Evolutionary conservation across 2,113 vertebrate genomes (phyloP).

Genomic region (Montifringilla adamsi): DNA sequence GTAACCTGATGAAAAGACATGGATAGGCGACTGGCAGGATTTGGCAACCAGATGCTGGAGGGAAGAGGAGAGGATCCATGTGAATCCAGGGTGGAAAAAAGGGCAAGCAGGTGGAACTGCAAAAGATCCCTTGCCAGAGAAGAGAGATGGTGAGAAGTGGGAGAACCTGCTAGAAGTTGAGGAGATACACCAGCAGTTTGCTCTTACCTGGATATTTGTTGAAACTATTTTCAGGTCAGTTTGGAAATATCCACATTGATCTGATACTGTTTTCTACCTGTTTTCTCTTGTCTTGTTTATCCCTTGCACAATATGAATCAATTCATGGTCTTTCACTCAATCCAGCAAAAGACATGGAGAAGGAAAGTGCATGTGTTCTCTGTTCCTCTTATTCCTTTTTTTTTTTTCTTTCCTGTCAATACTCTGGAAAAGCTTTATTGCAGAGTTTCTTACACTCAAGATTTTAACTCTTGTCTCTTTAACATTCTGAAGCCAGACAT

Average conservation of each 20-base stretch:
- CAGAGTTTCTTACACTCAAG: background rate
- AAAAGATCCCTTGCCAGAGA: background rate
- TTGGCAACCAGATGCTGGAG: background rate
- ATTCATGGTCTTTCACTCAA: background rate
- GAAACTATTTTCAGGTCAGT: background rate
- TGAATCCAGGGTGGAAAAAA: background rate
- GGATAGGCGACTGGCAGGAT: background rate
- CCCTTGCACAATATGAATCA: background rate
- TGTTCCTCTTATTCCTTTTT: no score
- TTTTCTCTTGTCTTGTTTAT: background rate
- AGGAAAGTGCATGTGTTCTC: background rate
- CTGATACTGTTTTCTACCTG: background rate
- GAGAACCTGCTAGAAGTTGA: background rate
- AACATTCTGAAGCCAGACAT: slow-evolving; percentile 3
- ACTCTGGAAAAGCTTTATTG: background rate
- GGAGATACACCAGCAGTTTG: background rate
- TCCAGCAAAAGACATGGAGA: background rate
- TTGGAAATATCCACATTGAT: background rate
- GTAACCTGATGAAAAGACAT: background rate
- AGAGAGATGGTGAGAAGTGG: background rate
- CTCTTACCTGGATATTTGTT: background rate
- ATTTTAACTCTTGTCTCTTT: background rate
- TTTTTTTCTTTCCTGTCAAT: background rate
- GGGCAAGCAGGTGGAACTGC: background rate
- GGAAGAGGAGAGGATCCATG: background rate